These are phyloP conservation scores for Cephus nigrinus DNA, from an alignment of 2,888 invertebrate species.

Conservation along the genomic window DNA sequence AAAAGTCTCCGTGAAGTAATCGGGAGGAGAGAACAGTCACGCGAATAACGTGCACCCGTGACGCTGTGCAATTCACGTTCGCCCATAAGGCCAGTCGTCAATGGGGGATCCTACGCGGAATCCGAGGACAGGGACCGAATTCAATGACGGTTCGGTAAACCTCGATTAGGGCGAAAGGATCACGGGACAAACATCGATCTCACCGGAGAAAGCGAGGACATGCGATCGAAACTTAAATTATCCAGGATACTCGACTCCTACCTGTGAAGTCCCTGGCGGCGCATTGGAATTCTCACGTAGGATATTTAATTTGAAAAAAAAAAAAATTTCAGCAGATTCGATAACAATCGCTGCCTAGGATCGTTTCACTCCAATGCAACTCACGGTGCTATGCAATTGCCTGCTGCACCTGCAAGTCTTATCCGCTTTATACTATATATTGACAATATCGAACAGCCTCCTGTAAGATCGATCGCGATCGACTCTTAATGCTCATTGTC, in stretches of 20 bases:
- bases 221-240: not conserved
- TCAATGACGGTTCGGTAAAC: not conserved
- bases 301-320: not conserved
- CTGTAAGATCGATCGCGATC: not conserved
- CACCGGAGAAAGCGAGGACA: not conserved
- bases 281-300: not conserved
- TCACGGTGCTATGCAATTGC: not conserved
- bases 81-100: not conserved
- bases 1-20: not conserved
- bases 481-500: slow-evolving; percentile 37
- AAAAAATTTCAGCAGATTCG: not conserved
- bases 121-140: not conserved
- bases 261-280: not conserved
- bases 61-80: not conserved
- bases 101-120: not conserved
- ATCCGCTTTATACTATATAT: not conserved
- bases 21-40: not conserved
- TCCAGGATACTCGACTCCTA: not conserved
- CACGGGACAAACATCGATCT: not conserved
- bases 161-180: not conserved
- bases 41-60: not conserved
- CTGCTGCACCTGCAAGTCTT: not conserved
- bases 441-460: not conserved
- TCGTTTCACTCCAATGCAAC: not conserved
- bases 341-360: not conserved